Evolutionary conservation across 2,113 vertebrate species (phyloP).

Genomic region (Sinocyclocheilus grahami): DNA sequence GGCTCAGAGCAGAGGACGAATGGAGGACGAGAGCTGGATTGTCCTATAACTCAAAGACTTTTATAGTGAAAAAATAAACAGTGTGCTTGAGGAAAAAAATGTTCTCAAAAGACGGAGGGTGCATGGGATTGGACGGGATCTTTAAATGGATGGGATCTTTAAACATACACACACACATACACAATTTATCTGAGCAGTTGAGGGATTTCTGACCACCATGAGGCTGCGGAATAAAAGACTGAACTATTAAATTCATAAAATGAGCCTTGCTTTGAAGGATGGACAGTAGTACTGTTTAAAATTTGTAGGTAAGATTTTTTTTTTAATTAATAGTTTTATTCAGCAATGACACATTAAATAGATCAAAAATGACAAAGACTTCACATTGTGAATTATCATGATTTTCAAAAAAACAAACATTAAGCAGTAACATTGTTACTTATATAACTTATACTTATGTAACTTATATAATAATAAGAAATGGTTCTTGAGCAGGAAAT

Average conservation of each 20-base stretch:
- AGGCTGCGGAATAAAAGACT: background rate
- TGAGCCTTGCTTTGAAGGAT: background rate
- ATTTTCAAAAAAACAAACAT: no score
- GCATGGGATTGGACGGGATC: background rate
- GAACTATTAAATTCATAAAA: background rate
- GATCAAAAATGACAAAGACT: no score
- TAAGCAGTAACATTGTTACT: no score
- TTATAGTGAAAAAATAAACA: conserved; percentile 4
- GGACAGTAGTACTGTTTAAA: background rate
- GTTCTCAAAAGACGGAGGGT: background rate
- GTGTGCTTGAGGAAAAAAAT: background rate
- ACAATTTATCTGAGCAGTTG: background rate
- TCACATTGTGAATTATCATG: no score
- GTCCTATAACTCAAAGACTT: conserved; percentile 13
- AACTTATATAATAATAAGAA: background rate
- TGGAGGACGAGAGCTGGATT: background rate
- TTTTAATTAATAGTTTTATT: background rate
- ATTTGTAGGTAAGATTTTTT: background rate
- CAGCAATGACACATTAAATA: no score
- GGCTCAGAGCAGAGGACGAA: background rate
- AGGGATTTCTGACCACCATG: no score
- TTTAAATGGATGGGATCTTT: background rate
- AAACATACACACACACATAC: background rate
- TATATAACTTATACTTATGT: no score
- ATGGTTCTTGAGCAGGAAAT: background rate